Conservation (phyloP, 2,888 invertebrate species). For the Polymixis lichenea region DNA sequence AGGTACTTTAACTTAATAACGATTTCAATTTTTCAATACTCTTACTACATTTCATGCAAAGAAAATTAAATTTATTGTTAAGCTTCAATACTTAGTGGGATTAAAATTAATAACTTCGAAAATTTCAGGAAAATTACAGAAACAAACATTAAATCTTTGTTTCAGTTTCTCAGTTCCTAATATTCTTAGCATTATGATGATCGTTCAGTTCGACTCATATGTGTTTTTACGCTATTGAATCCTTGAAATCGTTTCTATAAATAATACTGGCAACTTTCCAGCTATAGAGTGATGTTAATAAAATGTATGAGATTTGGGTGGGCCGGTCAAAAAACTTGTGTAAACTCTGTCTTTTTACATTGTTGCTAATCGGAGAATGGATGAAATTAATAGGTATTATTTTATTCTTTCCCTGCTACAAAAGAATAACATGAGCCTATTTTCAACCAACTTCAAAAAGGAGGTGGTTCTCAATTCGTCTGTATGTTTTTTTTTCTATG, state of each 20-base stretch:
- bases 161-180: conserved; percentile 32
- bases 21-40: not conserved
- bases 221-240: conserved; percentile 73
- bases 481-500: too few relatives aligned
- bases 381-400: not conserved
- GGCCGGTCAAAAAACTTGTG: conserved; percentile 71
- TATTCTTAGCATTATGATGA: conserved; percentile 48
- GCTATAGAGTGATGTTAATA: conserved; percentile 74
- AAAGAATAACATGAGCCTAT: not conserved
- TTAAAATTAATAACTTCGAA: not conserved
- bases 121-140: not conserved
- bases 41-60: not conserved
- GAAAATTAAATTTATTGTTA: too few relatives aligned
- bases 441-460: too few relatives aligned
- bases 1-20: not conserved
- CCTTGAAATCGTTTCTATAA: conserved; percentile 76
- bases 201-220: conserved; percentile 57
- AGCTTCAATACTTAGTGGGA: too few relatives aligned
- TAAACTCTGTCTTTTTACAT: conserved; percentile 49
- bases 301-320: conserved; percentile 74
- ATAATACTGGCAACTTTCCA: conserved; percentile 75
- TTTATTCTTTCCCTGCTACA: not conserved
- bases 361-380: conserved; percentile 11
- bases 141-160: not conserved
- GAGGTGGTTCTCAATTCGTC: too few relatives aligned